Evolutionary conservation across 1,140 invertebrate species (phyloP).

Genomic region (Linepithema humile): DNA sequence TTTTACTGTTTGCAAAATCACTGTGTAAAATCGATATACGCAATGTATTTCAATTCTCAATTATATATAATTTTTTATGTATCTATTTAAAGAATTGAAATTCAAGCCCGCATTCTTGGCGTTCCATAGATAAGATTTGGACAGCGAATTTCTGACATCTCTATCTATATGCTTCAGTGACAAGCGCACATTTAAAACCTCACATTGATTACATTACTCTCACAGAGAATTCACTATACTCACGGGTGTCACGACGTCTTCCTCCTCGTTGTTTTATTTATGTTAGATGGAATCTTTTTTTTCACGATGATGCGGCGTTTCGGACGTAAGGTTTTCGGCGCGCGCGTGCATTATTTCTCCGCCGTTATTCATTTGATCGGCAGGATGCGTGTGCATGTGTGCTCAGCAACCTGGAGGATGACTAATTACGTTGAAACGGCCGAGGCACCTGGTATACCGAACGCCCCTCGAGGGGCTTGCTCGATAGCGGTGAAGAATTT

Average conservation of each 20-base stretch:
- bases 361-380: neutral
- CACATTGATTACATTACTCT: neutral
- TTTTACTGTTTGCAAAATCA: too few relatives aligned
- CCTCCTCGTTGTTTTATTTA: conserved; percentile 11
- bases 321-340: neutral
- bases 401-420: conserved; percentile 52
- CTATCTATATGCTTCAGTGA: neutral
- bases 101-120: neutral
- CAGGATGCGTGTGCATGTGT: neutral
- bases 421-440: conserved; percentile 66
- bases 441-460: conserved; percentile 61
- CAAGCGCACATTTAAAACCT: neutral
- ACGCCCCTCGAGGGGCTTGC: neutral
- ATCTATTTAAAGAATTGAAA: neutral
- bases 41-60: neutral
- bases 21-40: too few relatives aligned
- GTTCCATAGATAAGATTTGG: neutral
- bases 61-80: neutral
- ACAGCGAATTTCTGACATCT: neutral
- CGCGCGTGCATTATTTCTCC: neutral
- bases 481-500: conserved; percentile 17
- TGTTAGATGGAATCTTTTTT: conserved; percentile 8
- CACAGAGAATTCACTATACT: conserved; percentile 16
- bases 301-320: conserved; percentile 32
- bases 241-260: neutral